These are phyloP conservation scores for Rostratula benghalensis DNA, from an alignment of 2,113 vertebrate species.

Conservation along the genomic window DNA sequence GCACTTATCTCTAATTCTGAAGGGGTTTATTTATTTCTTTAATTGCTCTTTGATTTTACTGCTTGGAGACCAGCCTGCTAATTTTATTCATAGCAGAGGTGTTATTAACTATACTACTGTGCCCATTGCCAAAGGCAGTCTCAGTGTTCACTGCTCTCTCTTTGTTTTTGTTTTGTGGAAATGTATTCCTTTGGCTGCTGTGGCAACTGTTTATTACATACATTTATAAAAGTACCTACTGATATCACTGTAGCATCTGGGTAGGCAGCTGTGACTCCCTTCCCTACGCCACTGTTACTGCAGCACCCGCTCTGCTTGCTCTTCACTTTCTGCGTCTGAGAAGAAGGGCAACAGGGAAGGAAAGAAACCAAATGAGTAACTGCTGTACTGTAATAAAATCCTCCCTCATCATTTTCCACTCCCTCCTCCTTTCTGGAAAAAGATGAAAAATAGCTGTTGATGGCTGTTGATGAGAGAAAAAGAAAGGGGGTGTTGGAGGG, in stretches of 20 bases:
- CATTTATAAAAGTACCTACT: slow-evolving; percentile 48
- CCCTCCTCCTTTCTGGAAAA: slow-evolving; percentile 3
- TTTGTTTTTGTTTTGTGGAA: slow-evolving; percentile 41
- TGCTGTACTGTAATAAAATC: background rate
- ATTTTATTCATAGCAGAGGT: slow-evolving; percentile 43
- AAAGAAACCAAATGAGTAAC: background rate
- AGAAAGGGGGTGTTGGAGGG: background rate
- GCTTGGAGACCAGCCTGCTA: slow-evolving; percentile 22
- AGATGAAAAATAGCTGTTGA: background rate
- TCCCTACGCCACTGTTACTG: background rate
- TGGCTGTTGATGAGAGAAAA: background rate
- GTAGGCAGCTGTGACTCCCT: slow-evolving; percentile 27
- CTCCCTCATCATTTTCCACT: background rate
- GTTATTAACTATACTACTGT: slow-evolving; percentile 26
- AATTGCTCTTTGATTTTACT: slow-evolving; percentile 35
- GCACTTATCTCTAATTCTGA: background rate
- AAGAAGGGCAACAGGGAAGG: background rate
- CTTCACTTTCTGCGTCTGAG: background rate
- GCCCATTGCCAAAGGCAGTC: slow-evolving; percentile 37
- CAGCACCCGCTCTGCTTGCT: background rate
- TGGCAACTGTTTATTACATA: slow-evolving; percentile 58
- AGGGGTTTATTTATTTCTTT: slow-evolving; percentile 37
- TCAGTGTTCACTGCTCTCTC: background rate
- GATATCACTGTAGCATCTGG: slow-evolving; percentile 42
- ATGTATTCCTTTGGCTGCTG: slow-evolving; percentile 55